These are phyloP conservation scores for Thelaira solivaga DNA, from an alignment of 2,888 invertebrate genomes.

Conservation along the genomic window DNA sequence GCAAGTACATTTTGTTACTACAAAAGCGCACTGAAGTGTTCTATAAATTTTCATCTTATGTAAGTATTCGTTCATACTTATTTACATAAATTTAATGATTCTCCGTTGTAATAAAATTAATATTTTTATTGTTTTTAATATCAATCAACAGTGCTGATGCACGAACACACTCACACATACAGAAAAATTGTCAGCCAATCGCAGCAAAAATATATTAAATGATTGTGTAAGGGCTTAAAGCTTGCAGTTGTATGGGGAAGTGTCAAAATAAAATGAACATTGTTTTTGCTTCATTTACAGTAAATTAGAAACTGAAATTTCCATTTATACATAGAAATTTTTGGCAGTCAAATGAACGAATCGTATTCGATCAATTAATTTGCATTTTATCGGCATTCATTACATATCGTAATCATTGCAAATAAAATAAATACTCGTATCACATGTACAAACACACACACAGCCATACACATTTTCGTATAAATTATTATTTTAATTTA, in stretches of 20 bases:
- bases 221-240: constrained; percentile 19
- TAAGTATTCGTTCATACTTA: constrained; percentile 35
- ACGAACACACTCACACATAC: background rate
- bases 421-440: constrained; percentile 1
- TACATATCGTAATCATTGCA: constrained; percentile 40
- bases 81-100: constrained; percentile 46
- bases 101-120: constrained; percentile 20
- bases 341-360: too few species aligned
- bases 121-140: constrained; percentile 13
- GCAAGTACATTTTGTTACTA: constrained; percentile 5
- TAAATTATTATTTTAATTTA: constrained; percentile 10
- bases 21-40: constrained; percentile 28
- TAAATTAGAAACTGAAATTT: too few species aligned
- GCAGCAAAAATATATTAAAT: too few species aligned
- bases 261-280: too few species aligned
- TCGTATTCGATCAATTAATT: constrained; percentile 4
- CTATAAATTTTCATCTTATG: constrained; percentile 32
- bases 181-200: background rate
- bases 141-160: background rate
- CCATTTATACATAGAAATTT: too few species aligned
- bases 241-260: too few species aligned
- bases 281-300: too few species aligned
- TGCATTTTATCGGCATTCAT: constrained; percentile 30
- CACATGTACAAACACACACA: too few species aligned
- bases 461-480: too few species aligned